Conservation (phyloP, 2,797 vertebrate genomes). For the Phalloptychus januarius region DNA sequence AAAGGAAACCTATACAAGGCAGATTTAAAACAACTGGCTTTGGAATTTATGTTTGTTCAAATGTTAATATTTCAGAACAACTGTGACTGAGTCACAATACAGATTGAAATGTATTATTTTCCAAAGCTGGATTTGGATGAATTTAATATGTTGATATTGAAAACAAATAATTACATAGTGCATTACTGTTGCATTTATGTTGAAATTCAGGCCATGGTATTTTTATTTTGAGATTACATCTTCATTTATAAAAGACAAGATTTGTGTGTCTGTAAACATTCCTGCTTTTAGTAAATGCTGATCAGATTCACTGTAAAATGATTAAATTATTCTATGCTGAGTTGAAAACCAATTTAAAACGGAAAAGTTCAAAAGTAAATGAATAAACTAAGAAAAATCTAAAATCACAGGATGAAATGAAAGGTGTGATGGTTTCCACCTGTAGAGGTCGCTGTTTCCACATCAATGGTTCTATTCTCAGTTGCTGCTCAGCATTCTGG, state of each 20-base stretch:
- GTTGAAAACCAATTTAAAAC: not conserved
- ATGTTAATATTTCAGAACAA: not conserved
- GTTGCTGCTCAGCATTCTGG: not conserved
- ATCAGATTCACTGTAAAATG: not conserved
- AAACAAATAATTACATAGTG: not conserved
- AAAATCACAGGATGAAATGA: not conserved
- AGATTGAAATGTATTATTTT: not conserved
- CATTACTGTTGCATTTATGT: not conserved
- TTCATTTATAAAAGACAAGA: not conserved
- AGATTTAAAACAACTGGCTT: not conserved
- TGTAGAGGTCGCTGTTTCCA: constrained; percentile 68
- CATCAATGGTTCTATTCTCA: constrained; percentile 22
- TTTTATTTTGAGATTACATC: not conserved
- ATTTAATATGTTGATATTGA: not conserved
- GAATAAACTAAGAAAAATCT: not conserved
- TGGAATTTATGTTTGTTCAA: not conserved
- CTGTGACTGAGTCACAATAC: not conserved
- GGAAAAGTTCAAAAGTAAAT: not conserved
- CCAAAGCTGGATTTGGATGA: not conserved
- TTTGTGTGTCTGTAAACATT: not conserved
- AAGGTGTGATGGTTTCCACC: constrained; percentile 6
- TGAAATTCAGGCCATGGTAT: not conserved
- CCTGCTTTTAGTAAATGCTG: not conserved
- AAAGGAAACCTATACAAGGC: not conserved
- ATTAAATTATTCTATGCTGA: not conserved